Base-by-base conservation (phyloP, 2,888 invertebrate genomes). In the Urechis unicinctus region DNA sequence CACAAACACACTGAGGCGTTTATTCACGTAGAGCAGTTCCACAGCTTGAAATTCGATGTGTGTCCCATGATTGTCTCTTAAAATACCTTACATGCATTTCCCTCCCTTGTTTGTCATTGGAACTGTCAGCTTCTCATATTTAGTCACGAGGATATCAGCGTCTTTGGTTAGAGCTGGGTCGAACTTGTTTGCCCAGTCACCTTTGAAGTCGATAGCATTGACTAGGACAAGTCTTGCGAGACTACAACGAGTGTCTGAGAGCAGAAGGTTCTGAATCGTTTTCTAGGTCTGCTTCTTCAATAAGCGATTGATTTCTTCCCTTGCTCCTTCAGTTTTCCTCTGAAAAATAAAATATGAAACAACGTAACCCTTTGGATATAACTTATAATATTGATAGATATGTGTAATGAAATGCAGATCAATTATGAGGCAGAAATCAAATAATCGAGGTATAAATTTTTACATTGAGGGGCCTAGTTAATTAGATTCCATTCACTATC, bases 231-330 rank as follows among this genome's bases (percentile, higher is more conserved):
- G 55, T n/a, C 63, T 58, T 2, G 71, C 73, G 22, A 57, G 28
- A 24, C 28, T 41, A 49, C 56, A 64, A n/a, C 76, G 59, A n/a
- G 63, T 60, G 46, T 81, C 81, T 1, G 83, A n/a, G 1, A 80
- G 71, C 47, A 94, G 77, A 2, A 94, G 80, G 66, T 91, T 81
- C 65, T 85, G 84, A 59, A 95, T 93, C 74, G 86, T 89, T 5
- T 87, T 78, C 52, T 88, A 85, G 0, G 94, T 95, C 69, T 88
- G 83, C 3, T 82, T 72, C 68, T 85, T 85, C 44, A 89, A 89
- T 89, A 91, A 91, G 36, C 73, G 66, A 71, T 94, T 95, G 50
- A 95, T 90, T 6, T 49, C 43, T 41, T 50, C 30, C 6, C 62
- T 29, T n/a, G 82, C 81, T 0, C 31, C 52, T 21, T 50, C 51